phyloP scores from a whole-genome alignment of 2,888 invertebrate genomes.

The Pimpla rufipes region DNA sequence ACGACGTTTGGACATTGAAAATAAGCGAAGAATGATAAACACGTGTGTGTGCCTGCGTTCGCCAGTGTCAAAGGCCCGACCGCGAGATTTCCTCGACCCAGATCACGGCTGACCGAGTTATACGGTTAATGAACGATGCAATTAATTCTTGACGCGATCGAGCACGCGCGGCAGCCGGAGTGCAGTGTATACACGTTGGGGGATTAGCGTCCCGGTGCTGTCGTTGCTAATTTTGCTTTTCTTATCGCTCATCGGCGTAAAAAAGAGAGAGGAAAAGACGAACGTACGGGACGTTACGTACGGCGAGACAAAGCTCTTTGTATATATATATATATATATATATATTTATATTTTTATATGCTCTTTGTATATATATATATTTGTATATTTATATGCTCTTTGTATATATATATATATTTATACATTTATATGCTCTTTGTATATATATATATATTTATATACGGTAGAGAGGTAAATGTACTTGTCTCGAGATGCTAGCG shows the following conservation, averaged over 20 bases:
- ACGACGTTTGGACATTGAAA: not conserved
- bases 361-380: too few relatives aligned
- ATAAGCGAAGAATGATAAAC: not conserved
- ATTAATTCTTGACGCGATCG: slow-evolving; percentile 44
- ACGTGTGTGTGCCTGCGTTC: slow-evolving; percentile 47
- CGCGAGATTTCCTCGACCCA: slow-evolving; percentile 48
- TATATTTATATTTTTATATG: too few relatives aligned
- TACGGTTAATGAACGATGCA: slow-evolving; percentile 41
- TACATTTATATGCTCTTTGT: too few relatives aligned
- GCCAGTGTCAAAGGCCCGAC: slow-evolving; percentile 31
- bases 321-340: too few relatives aligned
- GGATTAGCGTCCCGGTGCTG: slow-evolving; percentile 22
- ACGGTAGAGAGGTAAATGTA: too few relatives aligned
- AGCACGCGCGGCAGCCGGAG: slow-evolving; percentile 24
- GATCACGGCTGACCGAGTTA: slow-evolving; percentile 39
- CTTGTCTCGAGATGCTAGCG: too few relatives aligned
- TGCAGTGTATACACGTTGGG: slow-evolving; percentile 14
- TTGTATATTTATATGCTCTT: too few relatives aligned
- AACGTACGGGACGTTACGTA: slow-evolving; percentile 23
- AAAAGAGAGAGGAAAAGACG: not conserved
- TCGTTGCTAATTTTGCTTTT: slow-evolving; percentile 25
- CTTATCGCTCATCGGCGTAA: slow-evolving; percentile 12
- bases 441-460: too few relatives aligned
- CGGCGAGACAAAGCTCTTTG: slow-evolving; percentile 19
- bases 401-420: too few relatives aligned